Conservation (phyloP, 1,140 invertebrate genomes). For the Zaprionus davidi region DNA sequence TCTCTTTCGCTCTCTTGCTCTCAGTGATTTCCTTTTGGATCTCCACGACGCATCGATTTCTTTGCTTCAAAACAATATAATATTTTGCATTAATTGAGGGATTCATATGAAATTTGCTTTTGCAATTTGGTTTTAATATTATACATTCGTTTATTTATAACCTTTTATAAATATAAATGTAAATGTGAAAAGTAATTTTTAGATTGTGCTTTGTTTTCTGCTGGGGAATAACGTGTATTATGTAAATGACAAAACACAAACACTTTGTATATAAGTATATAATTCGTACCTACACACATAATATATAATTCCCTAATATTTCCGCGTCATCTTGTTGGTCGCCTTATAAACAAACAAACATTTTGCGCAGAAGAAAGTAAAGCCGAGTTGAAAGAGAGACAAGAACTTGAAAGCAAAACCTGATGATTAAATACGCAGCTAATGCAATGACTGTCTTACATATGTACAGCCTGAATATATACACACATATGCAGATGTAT, state of each 20-base stretch:
- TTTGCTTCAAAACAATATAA: not conserved
- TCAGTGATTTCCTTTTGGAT: not conserved
- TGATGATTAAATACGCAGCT: constrained; percentile 78
- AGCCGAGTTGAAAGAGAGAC: constrained; percentile 33
- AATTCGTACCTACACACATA: not conserved
- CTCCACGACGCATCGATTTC: constrained; percentile 19
- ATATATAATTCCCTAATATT: constrained; percentile 52
- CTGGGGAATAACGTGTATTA: not conserved
- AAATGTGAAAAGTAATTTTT: too few species aligned
- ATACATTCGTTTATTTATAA: too few species aligned
- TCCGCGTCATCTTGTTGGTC: constrained; percentile 64
- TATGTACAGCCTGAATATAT: constrained; percentile 35
- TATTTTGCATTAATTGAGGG: too few species aligned
- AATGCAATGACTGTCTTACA: constrained; percentile 36
- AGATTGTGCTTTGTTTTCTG: too few species aligned
- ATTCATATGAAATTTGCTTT: too few species aligned
- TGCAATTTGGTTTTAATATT: too few species aligned
- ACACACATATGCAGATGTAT: constrained; percentile 20
- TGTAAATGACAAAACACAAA: not conserved
- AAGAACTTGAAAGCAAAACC: constrained; percentile 40
- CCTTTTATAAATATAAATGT: too few species aligned
- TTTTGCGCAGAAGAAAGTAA: constrained; percentile 50
- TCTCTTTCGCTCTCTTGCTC: constrained; percentile 1
- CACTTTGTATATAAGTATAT: not conserved
- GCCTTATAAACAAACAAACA: constrained; percentile 59